Base-by-base conservation (phyloP, 2,797 vertebrate species). In the Eulemur albifrons region DNA sequence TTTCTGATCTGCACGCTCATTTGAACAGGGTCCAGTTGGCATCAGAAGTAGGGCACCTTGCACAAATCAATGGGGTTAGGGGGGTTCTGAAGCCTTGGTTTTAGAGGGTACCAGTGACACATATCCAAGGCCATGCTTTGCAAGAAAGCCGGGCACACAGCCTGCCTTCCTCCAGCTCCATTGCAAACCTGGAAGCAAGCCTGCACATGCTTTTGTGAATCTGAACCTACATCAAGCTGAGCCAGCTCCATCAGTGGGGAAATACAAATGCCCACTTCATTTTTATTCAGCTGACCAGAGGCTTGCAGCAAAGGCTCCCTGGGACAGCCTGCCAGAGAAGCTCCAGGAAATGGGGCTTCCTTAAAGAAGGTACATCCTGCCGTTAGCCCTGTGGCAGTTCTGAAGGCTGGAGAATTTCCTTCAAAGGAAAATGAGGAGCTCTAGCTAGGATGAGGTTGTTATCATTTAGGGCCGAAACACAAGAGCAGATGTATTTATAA, bases 221-320 rank as follows among this genome's bases (percentile, higher is more conserved):
- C 4, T 96, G 93, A 97, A 92, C 89, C 91, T 82, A 77, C 80
- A 27, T 79, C 80, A 88, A 89, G 90, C 90, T 69, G 50, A 94
- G 97, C 97, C 97, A 97, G 76, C 93, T 97, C 93, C 63, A 90
- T 96, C 91, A 94, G 90, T 52, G 63, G 89, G 83, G 89, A 95
- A 96, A 94, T 79, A 96, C 91, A 97, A 97, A 97, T 94, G 83
- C 76, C 96, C 80, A 93, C 97, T 97, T 97, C 95, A 95, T 98
- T 97, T 97, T 96, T 77, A 97, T 97, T 96, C 97, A 96, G 91
- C 61, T 76, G 95, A 95, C 89, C 50, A 79, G 70, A 77, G 93
- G 70, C 96, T 87, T 72, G 43, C 9, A 75, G 72, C 69, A 38
- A 87, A 87, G 82, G 89, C 69, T 85, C 89, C 76, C 89, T 70